These are phyloP conservation scores for Seira musarum DNA, from an alignment of 2,888 invertebrate genomes.

Conservation along the genomic window DNA sequence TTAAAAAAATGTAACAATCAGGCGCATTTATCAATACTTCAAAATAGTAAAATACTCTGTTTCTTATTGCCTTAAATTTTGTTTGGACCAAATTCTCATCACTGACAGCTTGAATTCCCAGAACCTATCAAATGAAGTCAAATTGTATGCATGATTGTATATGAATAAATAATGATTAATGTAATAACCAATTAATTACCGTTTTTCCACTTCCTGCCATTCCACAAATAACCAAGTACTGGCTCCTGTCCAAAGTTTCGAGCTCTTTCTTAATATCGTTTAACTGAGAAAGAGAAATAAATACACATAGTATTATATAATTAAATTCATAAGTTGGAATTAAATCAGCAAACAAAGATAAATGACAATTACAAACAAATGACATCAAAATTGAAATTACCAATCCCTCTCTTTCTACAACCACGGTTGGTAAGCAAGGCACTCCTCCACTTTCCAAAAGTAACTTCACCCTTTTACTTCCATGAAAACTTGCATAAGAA, in stretches of 20 bases:
- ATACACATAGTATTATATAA: too few relatives aligned
- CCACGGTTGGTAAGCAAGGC: constrained; percentile 60
- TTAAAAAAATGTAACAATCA: too few relatives aligned
- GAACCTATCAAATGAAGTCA: too few relatives aligned
- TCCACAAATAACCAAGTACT: constrained; percentile 79
- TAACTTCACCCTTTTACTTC: constrained; percentile 30
- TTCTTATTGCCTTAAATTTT: constrained; percentile 35
- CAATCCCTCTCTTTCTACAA: constrained; percentile 61
- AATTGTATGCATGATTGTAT: too few relatives aligned
- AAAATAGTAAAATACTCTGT: too few relatives aligned
- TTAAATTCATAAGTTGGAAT: too few relatives aligned
- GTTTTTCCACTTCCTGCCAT: constrained; percentile 86
- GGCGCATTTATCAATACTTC: too few relatives aligned
- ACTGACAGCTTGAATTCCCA: constrained; percentile 74
- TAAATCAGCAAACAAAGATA: too few relatives aligned
- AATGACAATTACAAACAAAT: too few relatives aligned
- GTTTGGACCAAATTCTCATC: constrained; percentile 30
- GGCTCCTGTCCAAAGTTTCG: constrained; percentile 74
- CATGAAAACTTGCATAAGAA: neutral
- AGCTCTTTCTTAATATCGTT: constrained; percentile 74
- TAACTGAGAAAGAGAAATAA: constrained; percentile 53
- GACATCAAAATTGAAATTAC: constrained; percentile 34
- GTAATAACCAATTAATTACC: too few relatives aligned
- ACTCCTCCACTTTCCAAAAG: constrained; percentile 66
- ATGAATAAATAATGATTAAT: too few relatives aligned